Evolutionary conservation across 23 tunicate species (phyloP).

Genomic region (Clavelina lepadiformis): DNA sequence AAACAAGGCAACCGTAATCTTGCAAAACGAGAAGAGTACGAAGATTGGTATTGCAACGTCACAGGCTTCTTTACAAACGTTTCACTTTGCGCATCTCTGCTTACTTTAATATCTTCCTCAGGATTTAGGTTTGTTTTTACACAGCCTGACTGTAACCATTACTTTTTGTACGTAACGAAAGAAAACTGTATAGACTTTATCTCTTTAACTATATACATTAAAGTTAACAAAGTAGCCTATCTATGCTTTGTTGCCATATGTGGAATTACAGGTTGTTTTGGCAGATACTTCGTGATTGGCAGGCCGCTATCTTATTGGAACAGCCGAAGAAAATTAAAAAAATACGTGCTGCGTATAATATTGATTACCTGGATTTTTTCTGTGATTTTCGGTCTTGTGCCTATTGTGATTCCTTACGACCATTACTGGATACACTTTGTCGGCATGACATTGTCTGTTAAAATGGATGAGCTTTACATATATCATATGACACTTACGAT

Average conservation of each 20-base stretch:
- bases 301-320: slow-evolving; percentile 13
- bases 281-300: slow-evolving; percentile 16
- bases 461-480: slow-evolving; percentile 25
- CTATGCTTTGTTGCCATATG: too few relatives aligned
- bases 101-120: slow-evolving; percentile 10
- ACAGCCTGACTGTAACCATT: too few relatives aligned
- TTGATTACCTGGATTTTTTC: slow-evolving; percentile 9
- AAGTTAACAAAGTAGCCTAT: too few relatives aligned
- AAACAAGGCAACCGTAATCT: slow-evolving; percentile 3
- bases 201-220: too few relatives aligned
- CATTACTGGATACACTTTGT: slow-evolving; percentile 18
- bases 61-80: slow-evolving; percentile 25
- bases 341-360: not conserved
- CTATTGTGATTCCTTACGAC: slow-evolving; percentile 20
- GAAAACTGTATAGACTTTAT: too few relatives aligned
- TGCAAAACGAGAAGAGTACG: not conserved
- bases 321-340: not conserved
- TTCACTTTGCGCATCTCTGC: slow-evolving; percentile 25
- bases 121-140: slow-evolving; percentile 29
- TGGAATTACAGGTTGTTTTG: too few relatives aligned
- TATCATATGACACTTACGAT: slow-evolving; percentile 3
- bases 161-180: too few relatives aligned
- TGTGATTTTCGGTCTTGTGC: slow-evolving; percentile 9
- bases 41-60: slow-evolving; percentile 4
- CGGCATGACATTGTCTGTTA: slow-evolving; percentile 28